Evolutionary conservation across 2,113 vertebrate species (phyloP).

Genomic region (Leptobrachium leishanense): DNA sequence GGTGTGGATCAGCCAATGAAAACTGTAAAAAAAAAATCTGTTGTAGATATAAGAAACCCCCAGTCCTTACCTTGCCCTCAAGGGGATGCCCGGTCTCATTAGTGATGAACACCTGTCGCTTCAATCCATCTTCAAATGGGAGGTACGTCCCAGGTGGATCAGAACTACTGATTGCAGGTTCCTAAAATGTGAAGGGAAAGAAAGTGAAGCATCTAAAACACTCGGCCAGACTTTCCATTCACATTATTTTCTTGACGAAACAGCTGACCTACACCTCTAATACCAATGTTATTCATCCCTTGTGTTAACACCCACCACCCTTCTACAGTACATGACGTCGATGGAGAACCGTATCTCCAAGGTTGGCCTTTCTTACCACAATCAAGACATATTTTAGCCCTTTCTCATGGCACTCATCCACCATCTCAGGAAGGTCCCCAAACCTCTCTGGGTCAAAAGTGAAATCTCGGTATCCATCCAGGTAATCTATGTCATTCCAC

Average conservation of each 20-base stretch:
- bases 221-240: no score
- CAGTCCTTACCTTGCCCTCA: conserved; percentile 77
- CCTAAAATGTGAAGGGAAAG: conserved; percentile 62
- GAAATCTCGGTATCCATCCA: conserved; percentile 78
- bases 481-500: conserved; percentile 94
- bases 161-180: conserved; percentile 86
- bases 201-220: background rate
- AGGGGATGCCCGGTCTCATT: conserved; percentile 82
- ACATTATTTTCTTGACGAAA: no score
- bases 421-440: conserved; percentile 78
- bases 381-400: conserved; percentile 90
- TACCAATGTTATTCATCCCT: no score
- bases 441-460: conserved; percentile 82
- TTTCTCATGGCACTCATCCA: conserved; percentile 75
- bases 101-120: conserved; percentile 82
- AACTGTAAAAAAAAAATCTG: no score
- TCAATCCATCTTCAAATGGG: conserved; percentile 85
- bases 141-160: conserved; percentile 76
- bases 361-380: conserved; percentile 68
- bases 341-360: no score
- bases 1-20: no score
- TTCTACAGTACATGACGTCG: no score
- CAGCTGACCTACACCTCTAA: no score
- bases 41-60: no score
- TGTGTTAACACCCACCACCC: no score